Percentiles rank a stretch among this genome's conserved stretches.
phyloP scores from a whole-genome alignment of 2,113 vertebrate species.

The Hydrochoerus hydrochaeris region DNA sequence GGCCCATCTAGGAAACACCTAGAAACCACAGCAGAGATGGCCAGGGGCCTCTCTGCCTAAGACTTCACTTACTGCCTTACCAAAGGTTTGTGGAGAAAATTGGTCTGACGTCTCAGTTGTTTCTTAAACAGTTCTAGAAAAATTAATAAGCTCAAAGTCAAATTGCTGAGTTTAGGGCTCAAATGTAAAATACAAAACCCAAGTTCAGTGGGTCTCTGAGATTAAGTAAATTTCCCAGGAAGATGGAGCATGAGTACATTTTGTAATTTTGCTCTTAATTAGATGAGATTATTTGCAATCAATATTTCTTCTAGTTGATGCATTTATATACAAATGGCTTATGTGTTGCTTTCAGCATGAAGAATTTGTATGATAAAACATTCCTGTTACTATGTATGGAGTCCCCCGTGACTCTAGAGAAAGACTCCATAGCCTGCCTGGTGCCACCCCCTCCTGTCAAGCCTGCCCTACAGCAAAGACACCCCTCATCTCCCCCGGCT shows the following conservation, averaged over 20 bases:
- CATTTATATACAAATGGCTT: neutral
- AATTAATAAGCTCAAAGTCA: constrained; percentile 52
- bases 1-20: neutral
- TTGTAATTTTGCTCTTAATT: neutral
- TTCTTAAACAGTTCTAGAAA: constrained; percentile 70
- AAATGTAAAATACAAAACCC: neutral
- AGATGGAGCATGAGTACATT: neutral
- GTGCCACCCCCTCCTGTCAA: no score
- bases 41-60: accelerated
- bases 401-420: neutral
- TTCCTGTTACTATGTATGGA: neutral
- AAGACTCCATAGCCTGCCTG: neutral
- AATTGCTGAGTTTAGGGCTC: neutral
- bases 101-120: constrained; percentile 52
- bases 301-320: neutral
- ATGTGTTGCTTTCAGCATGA: neutral
- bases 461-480: neutral
- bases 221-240: neutral
- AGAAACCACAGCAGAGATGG: neutral
- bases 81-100: constrained; percentile 41
- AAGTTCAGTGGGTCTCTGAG: neutral
- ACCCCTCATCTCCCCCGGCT: neutral
- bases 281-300: neutral
- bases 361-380: neutral
- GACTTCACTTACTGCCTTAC: neutral